Percentiles rank a stretch among this genome's conserved stretches.
phyloP scores from a whole-genome alignment of 2,113 vertebrate genomes.

The Elachura formosa region DNA sequence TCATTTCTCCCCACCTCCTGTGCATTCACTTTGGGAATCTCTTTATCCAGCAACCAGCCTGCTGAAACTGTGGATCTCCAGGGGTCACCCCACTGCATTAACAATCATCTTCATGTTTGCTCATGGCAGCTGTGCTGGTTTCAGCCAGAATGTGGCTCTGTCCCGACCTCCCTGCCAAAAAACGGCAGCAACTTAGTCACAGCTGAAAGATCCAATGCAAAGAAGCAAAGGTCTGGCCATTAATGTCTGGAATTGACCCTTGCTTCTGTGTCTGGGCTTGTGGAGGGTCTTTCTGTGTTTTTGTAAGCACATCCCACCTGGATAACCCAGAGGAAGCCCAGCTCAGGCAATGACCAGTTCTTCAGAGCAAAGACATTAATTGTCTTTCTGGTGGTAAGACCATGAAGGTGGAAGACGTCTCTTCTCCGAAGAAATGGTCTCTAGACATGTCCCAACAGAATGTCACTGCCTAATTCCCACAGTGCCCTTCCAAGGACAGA shows the following conservation, averaged over 20 bases:
- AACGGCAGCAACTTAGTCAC: fast-evolving
- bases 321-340: neutral
- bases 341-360: neutral
- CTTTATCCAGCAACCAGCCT: neutral
- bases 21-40: neutral
- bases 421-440: neutral
- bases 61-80: neutral
- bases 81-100: neutral
- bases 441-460: fast-evolving
- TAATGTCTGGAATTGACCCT: fast-evolving
- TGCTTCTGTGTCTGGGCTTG: neutral
- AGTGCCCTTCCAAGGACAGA: fast-evolving
- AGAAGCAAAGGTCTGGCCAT: neutral
- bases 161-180: fast-evolving
- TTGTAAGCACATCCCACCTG: neutral
- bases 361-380: neutral
- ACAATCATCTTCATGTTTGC: fast-evolving
- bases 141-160: neutral
- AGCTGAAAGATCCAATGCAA: neutral
- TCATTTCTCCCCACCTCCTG: neutral
- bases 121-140: neutral
- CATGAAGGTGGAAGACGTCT: no score
- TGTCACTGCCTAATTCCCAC: neutral
- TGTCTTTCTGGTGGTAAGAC: fast-evolving
- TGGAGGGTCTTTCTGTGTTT: neutral